A percentile compares a stretch with the other conserved stretches of the same genome.
phyloP scores from a whole-genome alignment of 2,797 vertebrate genomes.

The Spondyliosoma cantharus region DNA sequence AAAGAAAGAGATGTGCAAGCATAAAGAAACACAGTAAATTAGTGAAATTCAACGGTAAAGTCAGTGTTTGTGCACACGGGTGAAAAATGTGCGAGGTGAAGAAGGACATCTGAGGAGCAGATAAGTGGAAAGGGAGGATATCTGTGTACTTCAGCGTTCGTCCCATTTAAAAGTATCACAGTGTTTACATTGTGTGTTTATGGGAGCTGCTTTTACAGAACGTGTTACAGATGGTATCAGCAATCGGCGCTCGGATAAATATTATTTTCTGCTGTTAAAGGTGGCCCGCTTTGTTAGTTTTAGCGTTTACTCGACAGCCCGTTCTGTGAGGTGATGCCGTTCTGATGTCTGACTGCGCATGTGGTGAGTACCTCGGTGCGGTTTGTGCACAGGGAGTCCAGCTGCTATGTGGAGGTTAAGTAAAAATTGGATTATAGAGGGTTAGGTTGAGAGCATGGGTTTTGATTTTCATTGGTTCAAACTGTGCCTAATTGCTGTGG shows the following conservation, averaged over 20 bases:
- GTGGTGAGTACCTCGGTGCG: constrained; percentile 51
- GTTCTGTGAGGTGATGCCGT: constrained; percentile 75
- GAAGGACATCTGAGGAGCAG: constrained; percentile 51
- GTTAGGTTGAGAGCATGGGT: constrained; percentile 63
- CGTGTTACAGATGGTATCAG: constrained; percentile 73
- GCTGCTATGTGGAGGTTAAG: constrained; percentile 65
- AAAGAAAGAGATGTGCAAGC: constrained; percentile 9
- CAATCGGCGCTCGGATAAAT: constrained; percentile 75
- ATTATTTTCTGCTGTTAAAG: constrained; percentile 80
- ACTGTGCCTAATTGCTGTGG: constrained; percentile 75
- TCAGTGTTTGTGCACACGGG: constrained; percentile 21
- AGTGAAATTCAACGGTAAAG: constrained; percentile 32
- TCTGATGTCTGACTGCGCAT: constrained; percentile 64
- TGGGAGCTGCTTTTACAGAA: constrained; percentile 79
- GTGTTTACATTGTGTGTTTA: constrained; percentile 82
- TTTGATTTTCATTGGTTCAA: constrained; percentile 74
- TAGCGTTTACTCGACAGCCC: constrained; percentile 72
- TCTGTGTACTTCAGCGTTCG: constrained; percentile 41
- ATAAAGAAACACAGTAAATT: constrained; percentile 24
- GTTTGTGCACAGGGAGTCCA: constrained; percentile 61
- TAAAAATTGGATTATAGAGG: constrained; percentile 72
- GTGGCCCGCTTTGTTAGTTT: constrained; percentile 74
- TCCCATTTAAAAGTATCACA: constrained; percentile 66
- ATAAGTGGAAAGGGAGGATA: constrained; percentile 52
- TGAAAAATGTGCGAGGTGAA: constrained; percentile 54